These are phyloP conservation scores for Noctua comes DNA, from an alignment of 2,888 invertebrate genomes.

Conservation along the genomic window DNA sequence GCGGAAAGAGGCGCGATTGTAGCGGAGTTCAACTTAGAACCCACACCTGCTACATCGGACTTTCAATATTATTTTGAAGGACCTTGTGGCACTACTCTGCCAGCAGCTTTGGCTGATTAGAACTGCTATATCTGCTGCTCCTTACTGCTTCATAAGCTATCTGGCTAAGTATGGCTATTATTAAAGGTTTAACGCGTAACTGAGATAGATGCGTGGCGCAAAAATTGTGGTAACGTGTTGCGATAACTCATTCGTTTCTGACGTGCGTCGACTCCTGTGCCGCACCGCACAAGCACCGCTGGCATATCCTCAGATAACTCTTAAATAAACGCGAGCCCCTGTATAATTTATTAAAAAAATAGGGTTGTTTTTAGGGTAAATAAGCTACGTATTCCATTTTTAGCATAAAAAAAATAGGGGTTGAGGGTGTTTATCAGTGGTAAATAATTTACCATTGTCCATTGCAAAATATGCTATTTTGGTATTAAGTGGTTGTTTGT, in stretches of 20 bases:
- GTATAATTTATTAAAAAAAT: too few relatives aligned
- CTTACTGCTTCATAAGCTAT: neutral
- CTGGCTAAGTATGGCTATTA: neutral
- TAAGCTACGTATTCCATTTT: too few relatives aligned
- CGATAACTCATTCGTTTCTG: neutral
- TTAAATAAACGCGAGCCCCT: too few relatives aligned
- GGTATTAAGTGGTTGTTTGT: too few relatives aligned
- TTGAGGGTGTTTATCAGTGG: too few relatives aligned
- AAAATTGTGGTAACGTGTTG: neutral
- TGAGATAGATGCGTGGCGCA: neutral
- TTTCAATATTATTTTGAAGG: conserved; percentile 88
- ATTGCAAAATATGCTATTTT: too few relatives aligned
- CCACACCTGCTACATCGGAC: conserved; percentile 83
- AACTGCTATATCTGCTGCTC: neutral
- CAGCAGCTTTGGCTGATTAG: conserved; percentile 79
- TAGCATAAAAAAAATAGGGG: too few relatives aligned
- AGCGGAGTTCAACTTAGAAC: conserved; percentile 88
- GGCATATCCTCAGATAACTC: neutral
- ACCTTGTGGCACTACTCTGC: conserved; percentile 84
- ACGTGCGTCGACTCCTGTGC: neutral
- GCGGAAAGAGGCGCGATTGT: conserved; percentile 91
- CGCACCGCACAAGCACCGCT: neutral
- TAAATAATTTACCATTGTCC: too few relatives aligned
- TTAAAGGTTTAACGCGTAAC: neutral
- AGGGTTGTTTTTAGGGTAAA: too few relatives aligned